A percentile compares a stretch with the other conserved stretches of the same genome.
Conservation (phyloP, 2,797 vertebrate species). For the Sebastes oblongus region DNA sequence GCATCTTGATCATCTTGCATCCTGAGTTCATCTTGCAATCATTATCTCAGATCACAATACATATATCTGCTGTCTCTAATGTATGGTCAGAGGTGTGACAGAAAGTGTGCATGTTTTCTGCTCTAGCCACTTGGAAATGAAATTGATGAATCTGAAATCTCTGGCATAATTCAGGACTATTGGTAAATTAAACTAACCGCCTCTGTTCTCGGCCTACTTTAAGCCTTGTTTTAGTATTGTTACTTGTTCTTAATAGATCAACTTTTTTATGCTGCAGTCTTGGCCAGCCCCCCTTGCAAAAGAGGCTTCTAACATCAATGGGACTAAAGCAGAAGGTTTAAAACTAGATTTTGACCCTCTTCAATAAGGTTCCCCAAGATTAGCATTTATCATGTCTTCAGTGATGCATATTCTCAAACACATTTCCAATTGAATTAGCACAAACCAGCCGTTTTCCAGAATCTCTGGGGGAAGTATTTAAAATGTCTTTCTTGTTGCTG, state of each 20-base stretch:
- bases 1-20: background rate
- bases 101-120: background rate
- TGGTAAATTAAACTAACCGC: background rate
- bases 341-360: background rate
- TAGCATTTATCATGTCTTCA: background rate
- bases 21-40: background rate
- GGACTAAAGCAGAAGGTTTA: background rate
- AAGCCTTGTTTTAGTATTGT: background rate
- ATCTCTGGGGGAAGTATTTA: background rate
- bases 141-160: background rate
- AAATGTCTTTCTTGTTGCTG: background rate
- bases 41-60: background rate
- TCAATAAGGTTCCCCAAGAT: background rate
- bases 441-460: background rate
- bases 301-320: background rate
- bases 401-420: background rate
- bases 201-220: background rate
- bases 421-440: background rate
- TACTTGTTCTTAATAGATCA: background rate
- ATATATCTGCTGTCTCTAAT: background rate
- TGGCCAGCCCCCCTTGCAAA: background rate
- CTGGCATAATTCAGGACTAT: background rate
- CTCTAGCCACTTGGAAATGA: background rate
- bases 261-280: background rate
- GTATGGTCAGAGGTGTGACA: background rate